phyloP scores from a whole-genome alignment of 2,888 invertebrate species.

The Sarcophaga carnaria region DNA sequence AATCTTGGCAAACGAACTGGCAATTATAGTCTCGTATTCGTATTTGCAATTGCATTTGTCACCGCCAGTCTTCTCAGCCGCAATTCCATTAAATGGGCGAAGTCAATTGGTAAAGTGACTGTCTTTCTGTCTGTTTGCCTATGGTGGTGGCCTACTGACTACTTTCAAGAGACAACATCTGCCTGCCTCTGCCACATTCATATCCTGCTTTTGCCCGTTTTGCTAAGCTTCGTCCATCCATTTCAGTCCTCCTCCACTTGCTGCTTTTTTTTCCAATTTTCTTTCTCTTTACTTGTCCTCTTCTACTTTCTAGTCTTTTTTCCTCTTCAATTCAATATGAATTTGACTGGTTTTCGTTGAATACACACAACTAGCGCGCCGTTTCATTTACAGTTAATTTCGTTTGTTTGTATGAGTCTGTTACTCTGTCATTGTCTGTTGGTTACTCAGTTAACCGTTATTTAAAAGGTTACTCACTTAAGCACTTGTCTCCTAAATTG shows the following conservation, averaged over 20 bases:
- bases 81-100: conserved; percentile 14
- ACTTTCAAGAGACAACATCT: conserved; percentile 32
- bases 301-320: neutral
- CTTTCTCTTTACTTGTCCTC: neutral
- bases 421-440: conserved; percentile 28
- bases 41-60: conserved; percentile 6
- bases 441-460: conserved; percentile 56
- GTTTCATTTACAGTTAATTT: conserved; percentile 54
- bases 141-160: conserved; percentile 59
- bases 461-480: conserved; percentile 26
- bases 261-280: conserved; percentile 37
- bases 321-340: neutral
- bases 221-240: conserved; percentile 17
- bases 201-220: neutral
- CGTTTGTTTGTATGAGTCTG: conserved; percentile 35
- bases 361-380: conserved; percentile 66
- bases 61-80: neutral
- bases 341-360: conserved; percentile 64
- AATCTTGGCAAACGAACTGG: conserved; percentile 28
- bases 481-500: neutral
- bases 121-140: neutral
- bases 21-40: conserved; percentile 12
- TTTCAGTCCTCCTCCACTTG: conserved; percentile 47
- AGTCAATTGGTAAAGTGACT: conserved; percentile 26
- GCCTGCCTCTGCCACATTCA: neutral